A percentile compares a stretch with the other conserved stretches of the same genome.
Evolutionary conservation across 2,888 invertebrate species (phyloP).

Genomic region (Cetonia aurata): DNA sequence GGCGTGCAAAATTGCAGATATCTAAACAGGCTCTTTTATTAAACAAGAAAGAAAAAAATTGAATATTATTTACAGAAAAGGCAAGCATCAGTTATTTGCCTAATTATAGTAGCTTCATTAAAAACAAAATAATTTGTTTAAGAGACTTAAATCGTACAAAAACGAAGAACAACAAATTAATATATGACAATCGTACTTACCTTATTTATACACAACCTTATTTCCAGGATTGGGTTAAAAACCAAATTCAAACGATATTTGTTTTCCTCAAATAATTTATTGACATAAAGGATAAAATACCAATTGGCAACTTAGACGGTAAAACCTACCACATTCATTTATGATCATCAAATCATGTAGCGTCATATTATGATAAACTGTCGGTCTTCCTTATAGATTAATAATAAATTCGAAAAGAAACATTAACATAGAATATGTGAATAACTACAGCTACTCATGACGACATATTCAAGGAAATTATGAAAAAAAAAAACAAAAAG

Average conservation of each 20-base stretch:
- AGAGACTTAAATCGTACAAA: no score
- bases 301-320: constrained; percentile 37
- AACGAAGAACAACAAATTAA: no score
- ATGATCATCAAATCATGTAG: constrained; percentile 3
- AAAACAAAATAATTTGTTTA: no score
- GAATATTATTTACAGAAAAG: no score
- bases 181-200: no score
- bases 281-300: constrained; percentile 43
- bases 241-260: background rate
- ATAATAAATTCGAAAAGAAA: constrained; percentile 35
- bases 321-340: constrained; percentile 11
- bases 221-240: background rate
- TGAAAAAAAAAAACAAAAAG: constrained; percentile 5
- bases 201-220: background rate
- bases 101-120: no score
- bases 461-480: constrained; percentile 27
- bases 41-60: no score
- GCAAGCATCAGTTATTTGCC: no score
- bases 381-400: constrained; percentile 28
- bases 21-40: no score
- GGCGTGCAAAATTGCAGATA: no score
- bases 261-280: constrained; percentile 44
- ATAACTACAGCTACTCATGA: constrained; percentile 41
- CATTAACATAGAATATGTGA: constrained; percentile 16
- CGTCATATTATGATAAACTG: background rate